Evolutionary conservation across 2,113 vertebrate genomes (phyloP), one percentile per base, ranked within the genome.

Genomic region (Catharus fuscescens): DNA sequence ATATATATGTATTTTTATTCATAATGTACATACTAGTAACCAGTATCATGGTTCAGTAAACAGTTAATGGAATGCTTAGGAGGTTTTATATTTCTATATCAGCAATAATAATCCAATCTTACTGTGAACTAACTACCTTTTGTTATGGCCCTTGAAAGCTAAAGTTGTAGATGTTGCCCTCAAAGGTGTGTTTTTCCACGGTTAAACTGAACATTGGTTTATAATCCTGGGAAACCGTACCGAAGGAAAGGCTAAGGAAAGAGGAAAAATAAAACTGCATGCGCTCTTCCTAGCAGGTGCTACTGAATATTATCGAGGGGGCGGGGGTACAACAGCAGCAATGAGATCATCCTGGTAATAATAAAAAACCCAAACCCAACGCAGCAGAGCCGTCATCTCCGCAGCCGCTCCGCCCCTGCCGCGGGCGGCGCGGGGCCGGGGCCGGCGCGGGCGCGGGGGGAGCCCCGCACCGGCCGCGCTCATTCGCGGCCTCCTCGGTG

Each of bases 401-500:
- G 12, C 48, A 15, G 71, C 45, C 8, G 77, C 44, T 60, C 73
- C 56, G 31, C 78, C 87, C 38, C 53, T 45, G 70, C 61, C 78
- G 28, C 85, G 84, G 25, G 47, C 57, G n/a, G 36, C 60, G 52
- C 60, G 70, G 81, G 44, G 50, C 52, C 45, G 83, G 88, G n/a
- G 40, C 64, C 17, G 50, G 36, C 5, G 76, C 56, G 50, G 62
- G 94, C 93, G 90, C 96, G 48, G 96, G 91, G 96, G 96, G 96
- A 98, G 97, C 98, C 98, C 97, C 97, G 98, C 98, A 84, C 86
- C 91, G 93, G 32, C 97, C 59, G 96, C 97, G 96, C 98, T 97
- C 97, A 94, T 98, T 98, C 98, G 98, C 98, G 98, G 98, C 97
- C 98, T 96, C 97, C 88, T 97, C 96, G 91, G 97, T 96, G 98